Conservation (phyloP, 2,797 vertebrate genomes). For the Esox lucius region DNA sequence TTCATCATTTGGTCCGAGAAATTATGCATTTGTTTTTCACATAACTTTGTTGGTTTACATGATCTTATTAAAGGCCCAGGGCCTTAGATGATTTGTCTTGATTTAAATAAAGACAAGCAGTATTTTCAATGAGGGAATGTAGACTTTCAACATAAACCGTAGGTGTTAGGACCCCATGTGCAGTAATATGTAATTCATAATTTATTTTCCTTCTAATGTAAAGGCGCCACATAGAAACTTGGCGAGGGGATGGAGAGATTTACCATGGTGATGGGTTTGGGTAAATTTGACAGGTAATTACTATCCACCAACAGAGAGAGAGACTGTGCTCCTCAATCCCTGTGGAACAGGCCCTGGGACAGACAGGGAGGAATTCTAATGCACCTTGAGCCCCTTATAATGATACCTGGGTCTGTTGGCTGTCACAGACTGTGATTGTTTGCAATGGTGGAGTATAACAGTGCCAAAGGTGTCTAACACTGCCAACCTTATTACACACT, state of each 20-base stretch:
- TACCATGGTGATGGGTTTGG: constrained; percentile 25
- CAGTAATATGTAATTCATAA: too few relatives aligned
- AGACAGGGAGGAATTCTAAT: constrained; percentile 42
- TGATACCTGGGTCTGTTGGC: constrained; percentile 40
- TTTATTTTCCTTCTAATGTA: neutral
- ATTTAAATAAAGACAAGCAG: too few relatives aligned
- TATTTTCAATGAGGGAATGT: too few relatives aligned
- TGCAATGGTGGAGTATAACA: constrained; percentile 26
- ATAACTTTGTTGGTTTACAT: too few relatives aligned
- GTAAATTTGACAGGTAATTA: constrained; percentile 48
- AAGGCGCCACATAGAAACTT: neutral
- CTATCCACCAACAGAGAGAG: constrained; percentile 34
- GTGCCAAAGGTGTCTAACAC: constrained; percentile 20
- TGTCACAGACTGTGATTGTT: constrained; percentile 43
- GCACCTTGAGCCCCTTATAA: constrained; percentile 41
- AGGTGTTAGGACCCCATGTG: too few relatives aligned
- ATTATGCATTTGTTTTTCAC: too few relatives aligned
- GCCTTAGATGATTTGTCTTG: too few relatives aligned
- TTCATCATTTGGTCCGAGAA: too few relatives aligned
- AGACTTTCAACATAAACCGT: too few relatives aligned
- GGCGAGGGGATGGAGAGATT: neutral
- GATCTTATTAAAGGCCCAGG: too few relatives aligned
- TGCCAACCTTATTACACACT: constrained; percentile 35
- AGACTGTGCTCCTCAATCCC: constrained; percentile 33
- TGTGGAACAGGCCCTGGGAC: constrained; percentile 25